Evolutionary conservation across 2,888 invertebrate genomes (phyloP), one percentile per base, ranked within the genome.

Genomic region (Conops quadrifasciatus): DNA sequence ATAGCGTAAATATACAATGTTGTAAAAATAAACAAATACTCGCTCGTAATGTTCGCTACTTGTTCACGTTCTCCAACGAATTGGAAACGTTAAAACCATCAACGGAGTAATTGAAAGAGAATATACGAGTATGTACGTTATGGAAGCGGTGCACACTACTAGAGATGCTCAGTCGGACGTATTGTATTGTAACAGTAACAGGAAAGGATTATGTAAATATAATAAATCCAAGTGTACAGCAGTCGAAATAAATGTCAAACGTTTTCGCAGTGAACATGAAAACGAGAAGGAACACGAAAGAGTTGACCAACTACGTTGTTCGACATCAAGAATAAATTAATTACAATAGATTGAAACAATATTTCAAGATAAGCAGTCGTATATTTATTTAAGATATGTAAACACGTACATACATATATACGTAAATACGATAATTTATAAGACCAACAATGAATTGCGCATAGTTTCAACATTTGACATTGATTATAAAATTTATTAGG

Each of bases 401-500:
- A 21, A 21, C 11, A 9, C 24, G 16, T 15, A 28, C 11, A 16
- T 28, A 26, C 19, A 9, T 21, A 21, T 53, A 24, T 53, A 15
- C 19, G 53, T 53, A 21, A 13, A 15, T 1, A 15, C 45, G 45
- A n/a, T 45, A 45, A 13, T 45, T 13, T 53, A 53, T 69, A 65
- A 49, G 36, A 68, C 64, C 45, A 58, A 58, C 64, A 56, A 67
- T 71, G n/a, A n/a, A n/a, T n/a, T n/a, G n/a, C n/a, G n/a, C n/a
- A n/a, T n/a, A n/a, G n/a, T n/a, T n/a, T n/a, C n/a, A n/a, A 58
- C 51, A 63, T 53, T 67, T 71, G 73, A 71, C 73, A 73, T 73
- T 73, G 69, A 71, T 73, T 73, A 64, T 36, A 64, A 36, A 62
- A 49, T 60, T 28, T 60, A 67, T 43, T 43, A 56, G n/a, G 47